phyloP scores from a whole-genome alignment of 2,888 invertebrate species.

The Ferdinandea cuprea region DNA sequence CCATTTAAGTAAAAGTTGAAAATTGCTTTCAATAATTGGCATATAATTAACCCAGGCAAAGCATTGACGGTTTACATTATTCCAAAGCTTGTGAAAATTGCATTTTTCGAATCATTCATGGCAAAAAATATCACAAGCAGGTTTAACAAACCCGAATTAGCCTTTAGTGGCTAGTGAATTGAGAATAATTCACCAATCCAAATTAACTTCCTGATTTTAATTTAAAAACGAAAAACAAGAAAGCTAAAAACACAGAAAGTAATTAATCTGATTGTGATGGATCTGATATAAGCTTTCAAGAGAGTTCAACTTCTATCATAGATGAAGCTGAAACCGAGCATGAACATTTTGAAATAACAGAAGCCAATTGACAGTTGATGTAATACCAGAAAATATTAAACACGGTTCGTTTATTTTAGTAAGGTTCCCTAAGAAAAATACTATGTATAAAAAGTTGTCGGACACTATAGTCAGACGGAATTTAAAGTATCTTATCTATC shows the following conservation, averaged over 20 bases:
- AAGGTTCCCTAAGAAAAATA: constrained; percentile 30
- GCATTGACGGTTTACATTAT: constrained; percentile 31
- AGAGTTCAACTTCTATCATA: constrained; percentile 12
- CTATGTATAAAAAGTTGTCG: constrained; percentile 26
- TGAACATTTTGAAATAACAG: constrained; percentile 12
- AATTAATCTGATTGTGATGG: constrained; percentile 9
- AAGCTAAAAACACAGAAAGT: constrained; percentile 19
- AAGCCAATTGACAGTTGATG: constrained; percentile 12
- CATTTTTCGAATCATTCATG: constrained; percentile 48
- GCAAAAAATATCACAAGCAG: constrained; percentile 40
- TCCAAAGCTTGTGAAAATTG: constrained; percentile 33
- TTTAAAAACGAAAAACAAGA: constrained; percentile 12
- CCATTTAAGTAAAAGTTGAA: constrained; percentile 51
- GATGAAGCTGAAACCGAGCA: constrained; percentile 11
- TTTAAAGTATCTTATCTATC: constrained; percentile 37
- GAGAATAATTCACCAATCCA: not conserved
- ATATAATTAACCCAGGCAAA: constrained; percentile 21
- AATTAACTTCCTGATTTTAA: not conserved
- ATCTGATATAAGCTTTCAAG: constrained; percentile 14
- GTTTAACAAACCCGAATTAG: constrained; percentile 8
- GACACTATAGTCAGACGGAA: constrained; percentile 31
- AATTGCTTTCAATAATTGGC: constrained; percentile 43
- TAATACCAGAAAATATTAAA: constrained; percentile 16
- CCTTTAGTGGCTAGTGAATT: constrained; percentile 8
- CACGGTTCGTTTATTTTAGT: constrained; percentile 20